phyloP scores from a whole-genome alignment of 2,113 vertebrate genomes.

The Gyps fulvus region DNA sequence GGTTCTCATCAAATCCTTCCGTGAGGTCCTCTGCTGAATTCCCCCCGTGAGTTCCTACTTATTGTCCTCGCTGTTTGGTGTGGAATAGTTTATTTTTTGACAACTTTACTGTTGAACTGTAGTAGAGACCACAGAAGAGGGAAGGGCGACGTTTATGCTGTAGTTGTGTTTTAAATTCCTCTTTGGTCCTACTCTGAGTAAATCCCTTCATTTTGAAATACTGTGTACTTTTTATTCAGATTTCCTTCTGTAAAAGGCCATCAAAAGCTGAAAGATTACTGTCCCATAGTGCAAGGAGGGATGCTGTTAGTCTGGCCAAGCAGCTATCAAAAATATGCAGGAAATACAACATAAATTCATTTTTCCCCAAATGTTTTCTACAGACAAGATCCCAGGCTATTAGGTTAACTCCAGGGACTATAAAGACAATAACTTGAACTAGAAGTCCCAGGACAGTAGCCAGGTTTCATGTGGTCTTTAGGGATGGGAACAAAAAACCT shows the following conservation, averaged over 20 bases:
- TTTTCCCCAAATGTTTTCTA: conserved; percentile 48
- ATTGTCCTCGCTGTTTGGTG: neutral
- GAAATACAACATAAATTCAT: conserved; percentile 24
- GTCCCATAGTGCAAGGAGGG: neutral
- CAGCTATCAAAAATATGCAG: conserved; percentile 14
- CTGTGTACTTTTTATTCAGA: neutral
- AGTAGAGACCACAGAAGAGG: neutral
- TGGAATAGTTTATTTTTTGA: neutral
- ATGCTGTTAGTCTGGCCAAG: conserved; percentile 21
- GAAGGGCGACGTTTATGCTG: neutral
- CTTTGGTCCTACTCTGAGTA: neutral
- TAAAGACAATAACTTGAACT: conserved; percentile 33
- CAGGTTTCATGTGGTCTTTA: conserved; percentile 50
- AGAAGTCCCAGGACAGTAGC: conserved; percentile 48
- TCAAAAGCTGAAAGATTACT: neutral
- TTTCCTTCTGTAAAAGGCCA: neutral
- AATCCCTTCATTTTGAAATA: conserved; percentile 15
- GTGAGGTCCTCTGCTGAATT: neutral
- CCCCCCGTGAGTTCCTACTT: rapidly evolving
- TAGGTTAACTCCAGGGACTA: conserved; percentile 34
- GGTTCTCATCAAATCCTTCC: neutral
- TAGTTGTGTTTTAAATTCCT: neutral
- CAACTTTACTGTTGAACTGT: neutral
- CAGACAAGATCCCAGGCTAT: conserved; percentile 34
- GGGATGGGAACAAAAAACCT: neutral